Evolutionary conservation across 2,888 invertebrate genomes (phyloP).

Genomic region (Frankliniella intonsa): DNA sequence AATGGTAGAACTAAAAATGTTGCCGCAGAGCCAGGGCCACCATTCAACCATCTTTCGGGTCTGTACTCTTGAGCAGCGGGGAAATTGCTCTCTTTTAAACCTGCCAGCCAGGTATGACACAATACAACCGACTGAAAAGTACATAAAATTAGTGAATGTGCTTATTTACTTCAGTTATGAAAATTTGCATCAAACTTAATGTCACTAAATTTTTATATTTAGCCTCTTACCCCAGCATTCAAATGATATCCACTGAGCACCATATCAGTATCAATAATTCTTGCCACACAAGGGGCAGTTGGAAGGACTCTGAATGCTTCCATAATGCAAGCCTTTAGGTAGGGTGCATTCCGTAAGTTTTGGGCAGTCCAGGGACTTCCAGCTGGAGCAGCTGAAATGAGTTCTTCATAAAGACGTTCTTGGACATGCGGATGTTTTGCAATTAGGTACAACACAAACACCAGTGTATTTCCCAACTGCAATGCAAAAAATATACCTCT

Average conservation of each 20-base stretch:
- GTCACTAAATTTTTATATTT: conserved; percentile 22
- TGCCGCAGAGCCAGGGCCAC: conserved; percentile 38
- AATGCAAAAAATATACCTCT: conserved; percentile 35
- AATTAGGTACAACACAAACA: conserved; percentile 70
- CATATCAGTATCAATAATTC: conserved; percentile 68
- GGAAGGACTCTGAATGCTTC: conserved; percentile 71
- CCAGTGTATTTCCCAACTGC: conserved; percentile 73
- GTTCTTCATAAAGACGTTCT: conserved; percentile 60
- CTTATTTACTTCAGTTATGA: not conserved
- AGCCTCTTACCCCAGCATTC: conserved; percentile 61
- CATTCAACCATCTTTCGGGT: conserved; percentile 73
- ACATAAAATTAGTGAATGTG: conserved; percentile 24
- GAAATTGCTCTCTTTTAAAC: conserved; percentile 70
- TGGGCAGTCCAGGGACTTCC: conserved; percentile 56
- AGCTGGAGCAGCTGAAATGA: conserved; percentile 52
- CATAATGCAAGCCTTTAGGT: conserved; percentile 70
- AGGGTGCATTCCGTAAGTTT: conserved; percentile 61
- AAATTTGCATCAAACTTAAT: not conserved
- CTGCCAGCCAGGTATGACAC: conserved; percentile 79
- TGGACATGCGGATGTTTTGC: conserved; percentile 65
- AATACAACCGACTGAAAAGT: conserved; percentile 64
- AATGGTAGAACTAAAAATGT: conserved; percentile 70
- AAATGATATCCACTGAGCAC: conserved; percentile 62
- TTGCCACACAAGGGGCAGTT: conserved; percentile 72
- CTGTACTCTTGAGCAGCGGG: conserved; percentile 61